Conservation (phyloP, 2,888 invertebrate genomes). For the Eupeodes latifasciatus region DNA sequence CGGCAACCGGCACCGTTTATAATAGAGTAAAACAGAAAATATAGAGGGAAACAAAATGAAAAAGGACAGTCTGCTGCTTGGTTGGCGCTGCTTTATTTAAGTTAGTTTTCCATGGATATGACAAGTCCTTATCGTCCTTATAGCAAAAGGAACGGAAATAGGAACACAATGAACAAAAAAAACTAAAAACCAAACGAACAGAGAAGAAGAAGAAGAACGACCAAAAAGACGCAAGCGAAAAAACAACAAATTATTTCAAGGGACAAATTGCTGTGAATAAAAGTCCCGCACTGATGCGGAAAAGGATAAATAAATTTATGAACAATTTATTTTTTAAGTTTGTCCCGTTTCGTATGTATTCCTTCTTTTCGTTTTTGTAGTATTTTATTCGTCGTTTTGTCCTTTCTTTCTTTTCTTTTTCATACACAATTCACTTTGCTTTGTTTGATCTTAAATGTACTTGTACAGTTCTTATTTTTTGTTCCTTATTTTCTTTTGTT, state of each 20-base stretch:
- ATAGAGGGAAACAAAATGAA: slow-evolving; percentile 25
- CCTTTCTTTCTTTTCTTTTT: not conserved
- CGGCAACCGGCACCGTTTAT: slow-evolving; percentile 6
- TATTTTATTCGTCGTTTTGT: not conserved
- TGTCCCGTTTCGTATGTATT: slow-evolving; percentile 9
- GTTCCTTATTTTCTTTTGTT: not conserved
- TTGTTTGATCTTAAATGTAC: slow-evolving; percentile 30
- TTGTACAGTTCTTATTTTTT: not conserved
- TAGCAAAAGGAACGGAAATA: slow-evolving; percentile 57
- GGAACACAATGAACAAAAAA: slow-evolving; percentile 44
- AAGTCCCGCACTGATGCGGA: slow-evolving; percentile 71
- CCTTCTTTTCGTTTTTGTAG: not conserved
- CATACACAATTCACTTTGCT: slow-evolving; percentile 33
- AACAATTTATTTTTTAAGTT: slow-evolving; percentile 64
- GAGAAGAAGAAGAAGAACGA: not conserved
- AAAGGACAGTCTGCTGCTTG: slow-evolving; percentile 61
- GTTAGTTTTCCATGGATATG: slow-evolving; percentile 58
- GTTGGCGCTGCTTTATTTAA: slow-evolving; percentile 59
- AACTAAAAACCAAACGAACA: not conserved
- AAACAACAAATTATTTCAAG: slow-evolving; percentile 48
- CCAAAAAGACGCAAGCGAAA: not conserved
- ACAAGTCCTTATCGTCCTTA: slow-evolving; percentile 69
- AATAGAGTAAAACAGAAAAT: slow-evolving; percentile 24
- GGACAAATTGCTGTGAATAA: slow-evolving; percentile 72
- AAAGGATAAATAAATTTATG: slow-evolving; percentile 74